A percentile compares a stretch with the other conserved stretches of the same genome.
Conservation (phyloP, 1,140 invertebrate species). For the Littorina saxatilis region DNA sequence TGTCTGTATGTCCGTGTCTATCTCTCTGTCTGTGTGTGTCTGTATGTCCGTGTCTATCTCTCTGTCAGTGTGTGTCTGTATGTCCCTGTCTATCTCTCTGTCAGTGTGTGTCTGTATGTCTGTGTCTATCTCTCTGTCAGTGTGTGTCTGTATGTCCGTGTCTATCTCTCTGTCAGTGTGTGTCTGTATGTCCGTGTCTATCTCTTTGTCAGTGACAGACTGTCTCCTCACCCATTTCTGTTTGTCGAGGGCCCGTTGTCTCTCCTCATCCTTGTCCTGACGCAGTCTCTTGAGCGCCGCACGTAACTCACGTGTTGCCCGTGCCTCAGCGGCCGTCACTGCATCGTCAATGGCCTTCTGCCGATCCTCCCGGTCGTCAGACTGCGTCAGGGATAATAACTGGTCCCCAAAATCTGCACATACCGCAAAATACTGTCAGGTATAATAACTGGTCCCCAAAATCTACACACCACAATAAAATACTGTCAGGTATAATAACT, state of each 20-base stretch:
- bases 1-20: no score
- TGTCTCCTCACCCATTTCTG: constrained; percentile 60
- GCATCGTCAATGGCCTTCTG: constrained; percentile 56
- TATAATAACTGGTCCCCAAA: constrained; percentile 56
- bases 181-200: no score
- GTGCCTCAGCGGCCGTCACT: constrained; percentile 58
- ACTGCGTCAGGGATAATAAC: constrained; percentile 50
- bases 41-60: no score
- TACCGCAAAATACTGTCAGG: constrained; percentile 31
- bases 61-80: no score
- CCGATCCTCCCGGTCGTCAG: constrained; percentile 51
- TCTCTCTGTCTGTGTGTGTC: no score
- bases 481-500: constrained; percentile 52
- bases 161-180: no score
- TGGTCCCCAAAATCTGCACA: constrained; percentile 57
- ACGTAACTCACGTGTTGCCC: constrained; percentile 61
- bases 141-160: no score
- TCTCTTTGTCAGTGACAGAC: no score
- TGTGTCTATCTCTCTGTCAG: no score
- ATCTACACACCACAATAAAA: constrained; percentile 47
- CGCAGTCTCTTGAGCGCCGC: constrained; percentile 57
- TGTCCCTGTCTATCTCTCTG: no score
- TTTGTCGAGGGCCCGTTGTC: constrained; percentile 52
- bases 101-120: no score
- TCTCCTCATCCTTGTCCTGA: constrained; percentile 58